Base-by-base conservation (phyloP, 92 coral and sea anemone species). In the Isaurus tuberculatus region DNA sequence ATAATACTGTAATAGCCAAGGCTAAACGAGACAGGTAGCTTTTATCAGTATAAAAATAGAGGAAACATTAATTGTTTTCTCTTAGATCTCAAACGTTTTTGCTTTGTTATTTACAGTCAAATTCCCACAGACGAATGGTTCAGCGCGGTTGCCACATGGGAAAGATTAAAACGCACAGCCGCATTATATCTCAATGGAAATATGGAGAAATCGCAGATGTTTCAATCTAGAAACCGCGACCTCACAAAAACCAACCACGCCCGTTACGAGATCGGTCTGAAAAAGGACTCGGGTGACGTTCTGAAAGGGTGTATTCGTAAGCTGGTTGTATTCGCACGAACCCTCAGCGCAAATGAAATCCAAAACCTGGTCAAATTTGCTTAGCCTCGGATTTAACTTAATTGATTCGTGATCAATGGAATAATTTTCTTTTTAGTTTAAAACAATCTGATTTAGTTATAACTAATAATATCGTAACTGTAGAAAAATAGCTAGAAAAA, bases 281-380 rank as follows among this genome's bases (percentile, higher is more conserved):
- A 72, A 31, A 72, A 46, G 40, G 79, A 72, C 79, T 43, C 61
- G n/a, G 79, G 79, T 44, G 61, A 72, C 79, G 79, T 72, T 37
- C 15, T 72, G 22, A 72, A 46, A 25, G 79, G 79, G 17, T 72
- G 79, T 31, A 14, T 72, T 14, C 26, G 37, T 51, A 51, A 46
- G 36, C 40, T 72, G 60, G 79, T 23, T 8, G 79, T 72, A 31
- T 72, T 72, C 36, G 79, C 79, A 46, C 79, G 79, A 43, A 40
- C 79, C 16, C 79, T 72, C 36, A 72, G 26, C 9, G 60, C 79
- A 2, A 29, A 43, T n/a, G 79, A 72, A 46, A 61, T 72, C 4
- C 28, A 72, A 46, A 1, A 14, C 25, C 31, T 67, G 30, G 30
- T n/a, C 72, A 7, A 16, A 22, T 53, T 17, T 53, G 19, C 63